Base-by-base conservation (phyloP, 2,888 invertebrate species). In the Drosophila seclusa region DNA sequence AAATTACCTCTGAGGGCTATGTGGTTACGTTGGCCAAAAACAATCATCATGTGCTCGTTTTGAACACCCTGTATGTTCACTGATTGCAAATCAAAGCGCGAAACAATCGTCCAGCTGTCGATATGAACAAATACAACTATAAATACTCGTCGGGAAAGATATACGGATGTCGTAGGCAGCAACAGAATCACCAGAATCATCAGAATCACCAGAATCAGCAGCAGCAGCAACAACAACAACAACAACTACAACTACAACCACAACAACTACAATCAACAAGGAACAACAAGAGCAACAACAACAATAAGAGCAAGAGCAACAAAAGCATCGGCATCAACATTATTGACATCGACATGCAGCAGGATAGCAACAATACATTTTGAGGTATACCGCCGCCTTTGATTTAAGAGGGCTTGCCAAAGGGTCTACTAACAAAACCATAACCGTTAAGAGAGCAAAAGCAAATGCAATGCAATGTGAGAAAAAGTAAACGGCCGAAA, bases 21-120 rank as follows among this genome's bases (percentile, higher is more conserved):
- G 97, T 99, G 90, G 97, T 98, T 87, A 98, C 99, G 82, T 94
- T 99, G 94, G 99, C 99, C 93, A 99, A 99, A 95, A 99, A 99
- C 95, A 99, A 99, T 94, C 99, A 99, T 94, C 98, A 99, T 94
- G 99, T 99, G 92, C 96, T 99, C 94, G 98, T 99, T 93, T 95
- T 99, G 94, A 97, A 98, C 95, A 98, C 97, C 90, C 95, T 98
- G 92, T 97, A 97, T 95, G 97, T 97, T 95, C 96, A 97, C 94
- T 97, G 96, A 96, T 96, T 95, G 93, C 94, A 94, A 93, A 91
- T 92, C 70, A 91, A 91, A 91, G 90, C 81, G 76, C 87, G 80
- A 62, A 91, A 83, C 74, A 87, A 90, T 86, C 88, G 78, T 82
- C 84, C 78, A 83, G 84, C 80, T 76, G 86, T 82, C 80, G 91